Conservation (phyloP, 1,140 invertebrate species). For the Eciton burchellii region DNA sequence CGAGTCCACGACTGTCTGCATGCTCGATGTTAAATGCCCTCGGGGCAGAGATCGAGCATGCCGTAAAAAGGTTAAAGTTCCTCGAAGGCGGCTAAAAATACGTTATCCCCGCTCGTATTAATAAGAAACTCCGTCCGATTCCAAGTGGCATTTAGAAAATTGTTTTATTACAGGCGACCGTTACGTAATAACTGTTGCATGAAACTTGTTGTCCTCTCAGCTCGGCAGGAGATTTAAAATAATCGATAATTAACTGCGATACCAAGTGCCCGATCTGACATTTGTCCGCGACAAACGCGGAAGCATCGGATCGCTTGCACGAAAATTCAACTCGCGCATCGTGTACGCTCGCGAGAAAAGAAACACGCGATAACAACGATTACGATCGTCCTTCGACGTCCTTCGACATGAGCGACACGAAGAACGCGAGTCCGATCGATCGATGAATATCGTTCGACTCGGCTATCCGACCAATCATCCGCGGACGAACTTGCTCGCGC, state of each 20-base stretch:
- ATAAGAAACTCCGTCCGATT: too few species aligned
- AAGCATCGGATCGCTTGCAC: too few species aligned
- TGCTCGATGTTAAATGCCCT: constrained; percentile 35
- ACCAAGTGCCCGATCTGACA: too few species aligned
- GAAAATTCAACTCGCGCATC: too few species aligned
- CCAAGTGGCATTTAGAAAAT: too few species aligned
- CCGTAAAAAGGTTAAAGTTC: constrained; percentile 14
- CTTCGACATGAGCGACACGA: constrained; percentile 37
- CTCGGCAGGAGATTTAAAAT: too few species aligned
- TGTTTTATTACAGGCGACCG: too few species aligned
- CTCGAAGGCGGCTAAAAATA: not conserved
- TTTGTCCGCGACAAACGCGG: too few species aligned
- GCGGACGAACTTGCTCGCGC: constrained; percentile 5
- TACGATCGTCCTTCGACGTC: constrained; percentile 60
- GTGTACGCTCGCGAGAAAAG: too few species aligned
- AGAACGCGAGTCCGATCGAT: constrained; percentile 44
- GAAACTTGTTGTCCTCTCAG: too few species aligned
- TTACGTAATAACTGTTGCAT: too few species aligned
- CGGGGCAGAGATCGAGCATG: constrained; percentile 5
- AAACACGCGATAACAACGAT: constrained; percentile 32
- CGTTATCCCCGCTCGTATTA: not conserved
- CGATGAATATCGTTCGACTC: constrained; percentile 55
- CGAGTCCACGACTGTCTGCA: constrained; percentile 27
- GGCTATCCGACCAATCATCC: constrained; percentile 44
- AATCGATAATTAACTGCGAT: too few species aligned